Evolutionary conservation across 2,888 invertebrate genomes (phyloP).

Genomic region (Drosophila rubida): DNA sequence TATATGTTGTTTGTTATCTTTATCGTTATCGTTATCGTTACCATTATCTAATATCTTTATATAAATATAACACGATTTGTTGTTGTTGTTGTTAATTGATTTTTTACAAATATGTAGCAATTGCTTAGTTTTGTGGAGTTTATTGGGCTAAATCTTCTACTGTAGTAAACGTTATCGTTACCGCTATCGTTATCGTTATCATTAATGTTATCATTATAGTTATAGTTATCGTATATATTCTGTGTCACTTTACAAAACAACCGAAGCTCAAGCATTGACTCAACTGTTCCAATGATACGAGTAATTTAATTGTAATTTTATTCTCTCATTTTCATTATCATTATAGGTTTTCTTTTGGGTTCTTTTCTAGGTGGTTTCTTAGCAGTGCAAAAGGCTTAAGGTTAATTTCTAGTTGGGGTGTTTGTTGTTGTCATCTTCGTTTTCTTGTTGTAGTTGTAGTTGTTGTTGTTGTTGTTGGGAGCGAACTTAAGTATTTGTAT

Average conservation of each 20-base stretch:
- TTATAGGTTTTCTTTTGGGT: constrained; percentile 14
- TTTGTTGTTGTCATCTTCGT: neutral
- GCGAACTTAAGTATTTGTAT: constrained; percentile 19
- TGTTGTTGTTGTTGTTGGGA: neutral
- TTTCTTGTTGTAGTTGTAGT: neutral
- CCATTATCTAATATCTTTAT: constrained; percentile 41
- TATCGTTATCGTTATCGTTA: constrained; percentile 32
- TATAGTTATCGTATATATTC: constrained; percentile 49
- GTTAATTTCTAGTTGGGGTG: constrained; percentile 27
- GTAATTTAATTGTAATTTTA: constrained; percentile 5
- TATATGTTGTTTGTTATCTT: constrained; percentile 37
- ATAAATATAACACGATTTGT: constrained; percentile 69
- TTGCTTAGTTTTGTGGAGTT: constrained; percentile 66
- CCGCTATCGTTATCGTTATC: constrained; percentile 34
- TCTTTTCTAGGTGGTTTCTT: constrained; percentile 75
- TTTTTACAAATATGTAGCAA: constrained; percentile 66
- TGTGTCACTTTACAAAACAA: constrained; percentile 72
- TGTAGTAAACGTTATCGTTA: constrained; percentile 22
- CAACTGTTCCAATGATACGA: constrained; percentile 44
- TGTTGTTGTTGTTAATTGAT: constrained; percentile 34
- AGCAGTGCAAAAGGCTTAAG: constrained; percentile 76
- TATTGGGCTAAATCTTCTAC: constrained; percentile 40
- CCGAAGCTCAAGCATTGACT: constrained; percentile 81
- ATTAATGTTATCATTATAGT: constrained; percentile 34
- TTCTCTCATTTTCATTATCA: constrained; percentile 19